Evolutionary conservation across 2,888 invertebrate genomes (phyloP), one percentile per base, ranked within the genome.

Genomic region (Spilosoma lubricipeda): DNA sequence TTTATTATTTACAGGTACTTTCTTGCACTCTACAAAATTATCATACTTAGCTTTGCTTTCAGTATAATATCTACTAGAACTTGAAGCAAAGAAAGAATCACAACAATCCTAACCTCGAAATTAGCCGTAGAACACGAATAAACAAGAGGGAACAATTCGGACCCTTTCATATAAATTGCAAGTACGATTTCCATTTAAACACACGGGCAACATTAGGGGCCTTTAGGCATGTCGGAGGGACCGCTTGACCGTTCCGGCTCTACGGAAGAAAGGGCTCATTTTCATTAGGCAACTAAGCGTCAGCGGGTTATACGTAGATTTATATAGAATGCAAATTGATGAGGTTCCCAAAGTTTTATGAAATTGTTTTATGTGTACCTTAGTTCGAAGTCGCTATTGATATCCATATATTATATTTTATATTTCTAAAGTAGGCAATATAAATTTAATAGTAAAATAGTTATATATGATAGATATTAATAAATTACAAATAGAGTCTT

Each of bases 151-250:
- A 90, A 90, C 90, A 89, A 90, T 91, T 90, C 89, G 87, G 89
- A 92, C 94, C 95, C 94, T 93, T 93, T 93, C 92, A 92, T 92
- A 94, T 95, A 95, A 95, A 95, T 94, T 93, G 92, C 91, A 91
- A 92, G 92, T 92, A 91, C 92, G 92, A 93, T 93, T 93, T 91
- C 92, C 93, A 94, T 94, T 94, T 93, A 90, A 93, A 91, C 93
- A 90, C 91, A 90, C 91, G 89, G 91, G 84, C 79, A 73, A 84
- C 88, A 90, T 92, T 91, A 92, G 90, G 92, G 93, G 86, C 90
- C 90, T 91, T 90, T 89, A 87, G 90, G 89, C 85, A 89, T 88
- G 89, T 86, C 83, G 87, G 86, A 87, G 89, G 90, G 90, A 86
- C 82, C 82, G 90, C 90, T 91, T 93, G 93, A 93, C 93, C 93